phyloP scores from a whole-genome alignment of 2,888 invertebrate species.

The Drosophila lutescens region DNA sequence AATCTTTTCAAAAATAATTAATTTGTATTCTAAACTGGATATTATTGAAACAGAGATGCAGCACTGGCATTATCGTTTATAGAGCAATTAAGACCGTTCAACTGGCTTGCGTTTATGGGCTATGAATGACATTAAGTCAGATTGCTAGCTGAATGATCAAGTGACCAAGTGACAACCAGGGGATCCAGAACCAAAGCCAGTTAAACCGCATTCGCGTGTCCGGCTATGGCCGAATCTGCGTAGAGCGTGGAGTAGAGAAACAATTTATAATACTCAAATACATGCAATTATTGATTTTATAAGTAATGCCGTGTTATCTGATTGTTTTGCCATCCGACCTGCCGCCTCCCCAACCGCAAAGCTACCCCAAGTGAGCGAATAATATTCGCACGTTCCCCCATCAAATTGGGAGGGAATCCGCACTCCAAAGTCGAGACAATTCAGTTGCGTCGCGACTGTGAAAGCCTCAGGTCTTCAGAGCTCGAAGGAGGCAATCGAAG shows the following conservation, averaged over 20 bases:
- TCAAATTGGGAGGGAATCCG: conserved; percentile 32
- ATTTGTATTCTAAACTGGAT: not conserved
- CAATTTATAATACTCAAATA: conserved; percentile 36
- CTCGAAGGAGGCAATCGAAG: conserved; percentile 11
- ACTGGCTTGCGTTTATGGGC: conserved; percentile 23
- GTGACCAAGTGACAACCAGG: conserved; percentile 4
- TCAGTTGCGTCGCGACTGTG: conserved; percentile 55
- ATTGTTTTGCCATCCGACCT: conserved; percentile 48
- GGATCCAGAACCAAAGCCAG: conserved; percentile 9
- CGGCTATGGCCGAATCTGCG: conserved; percentile 29
- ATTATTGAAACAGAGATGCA: not conserved
- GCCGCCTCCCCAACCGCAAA: conserved; percentile 13
- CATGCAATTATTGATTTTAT: conserved; percentile 55
- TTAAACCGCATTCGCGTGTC: conserved; percentile 31
- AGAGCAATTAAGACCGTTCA: not conserved
- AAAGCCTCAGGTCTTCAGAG: conserved; percentile 40
- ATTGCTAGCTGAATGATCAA: conserved; percentile 5
- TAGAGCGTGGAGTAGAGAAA: conserved; percentile 16
- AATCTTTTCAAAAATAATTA: not conserved
- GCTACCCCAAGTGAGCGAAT: conserved; percentile 1
- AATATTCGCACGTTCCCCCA: conserved; percentile 71
- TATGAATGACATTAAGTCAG: not conserved
- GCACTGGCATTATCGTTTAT: not conserved
- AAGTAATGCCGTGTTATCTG: conserved; percentile 63
- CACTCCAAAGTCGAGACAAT: conserved; percentile 41